Conservation (phyloP, 2,797 vertebrate genomes). For the Sebastes ruberrimus region DNA sequence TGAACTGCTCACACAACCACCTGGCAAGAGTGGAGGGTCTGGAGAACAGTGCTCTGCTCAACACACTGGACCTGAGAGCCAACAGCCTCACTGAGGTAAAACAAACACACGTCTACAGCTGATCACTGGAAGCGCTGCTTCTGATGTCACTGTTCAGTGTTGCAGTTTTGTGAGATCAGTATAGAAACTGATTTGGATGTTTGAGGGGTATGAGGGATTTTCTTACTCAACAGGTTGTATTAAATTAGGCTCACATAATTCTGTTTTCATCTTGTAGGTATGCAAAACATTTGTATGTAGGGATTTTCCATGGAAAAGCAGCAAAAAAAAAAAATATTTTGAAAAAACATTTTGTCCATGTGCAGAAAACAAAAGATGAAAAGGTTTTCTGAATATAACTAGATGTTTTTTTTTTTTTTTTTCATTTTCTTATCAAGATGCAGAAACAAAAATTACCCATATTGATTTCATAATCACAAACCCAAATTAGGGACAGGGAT, state of each 20-base stretch:
- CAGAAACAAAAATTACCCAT: background rate
- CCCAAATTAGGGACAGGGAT: background rate
- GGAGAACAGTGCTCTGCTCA: slow-evolving; percentile 89
- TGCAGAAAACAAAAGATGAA: background rate
- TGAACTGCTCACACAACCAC: slow-evolving; percentile 94
- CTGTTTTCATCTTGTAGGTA: background rate
- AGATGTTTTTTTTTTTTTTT: background rate
- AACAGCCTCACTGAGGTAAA: slow-evolving; percentile 93
- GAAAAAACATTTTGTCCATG: background rate
- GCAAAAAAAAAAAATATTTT: background rate
- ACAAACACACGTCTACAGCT: background rate
- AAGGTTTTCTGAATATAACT: background rate
- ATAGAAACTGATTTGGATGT: background rate
- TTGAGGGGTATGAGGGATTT: background rate
- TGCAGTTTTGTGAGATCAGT: background rate
- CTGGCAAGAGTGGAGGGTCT: slow-evolving; percentile 87
- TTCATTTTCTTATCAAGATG: background rate
- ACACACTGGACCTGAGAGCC: slow-evolving; percentile 88
- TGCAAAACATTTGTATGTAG: background rate
- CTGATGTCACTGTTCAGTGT: background rate
- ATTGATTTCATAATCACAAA: background rate
- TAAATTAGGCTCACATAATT: background rate
- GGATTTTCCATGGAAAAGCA: background rate
- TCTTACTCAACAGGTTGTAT: background rate
- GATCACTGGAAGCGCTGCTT: background rate